Conservation (phyloP, 2,797 vertebrate genomes). For the Pampus argenteus region DNA sequence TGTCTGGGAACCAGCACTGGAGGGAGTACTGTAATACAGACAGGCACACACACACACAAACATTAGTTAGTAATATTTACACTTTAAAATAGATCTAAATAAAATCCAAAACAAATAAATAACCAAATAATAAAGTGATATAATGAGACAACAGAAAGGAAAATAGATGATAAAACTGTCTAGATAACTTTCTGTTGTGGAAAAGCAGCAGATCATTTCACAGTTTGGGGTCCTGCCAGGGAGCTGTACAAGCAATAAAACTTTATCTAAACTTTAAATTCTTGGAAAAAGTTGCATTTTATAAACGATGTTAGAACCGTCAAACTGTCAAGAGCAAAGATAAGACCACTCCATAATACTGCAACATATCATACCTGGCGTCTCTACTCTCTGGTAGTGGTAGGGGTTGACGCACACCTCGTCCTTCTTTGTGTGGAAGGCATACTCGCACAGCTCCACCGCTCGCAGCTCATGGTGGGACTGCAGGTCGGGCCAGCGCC, state of each 20-base stretch:
- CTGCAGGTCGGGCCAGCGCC: slow-evolving; percentile 99
- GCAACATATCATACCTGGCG: slow-evolving; percentile 87
- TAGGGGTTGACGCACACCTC: slow-evolving; percentile 99
- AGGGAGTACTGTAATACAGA: slow-evolving; percentile 88
- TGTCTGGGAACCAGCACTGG: slow-evolving; percentile 97
- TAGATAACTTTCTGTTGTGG: slow-evolving; percentile 3
- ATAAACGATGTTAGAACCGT: not conserved
- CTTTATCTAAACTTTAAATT: not conserved
- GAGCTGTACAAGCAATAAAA: slow-evolving; percentile 15
- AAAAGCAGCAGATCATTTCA: not conserved
- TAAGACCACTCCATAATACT: not conserved
- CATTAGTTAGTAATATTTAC: not conserved
- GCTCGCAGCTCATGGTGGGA: slow-evolving; percentile 99
- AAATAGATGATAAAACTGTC: not conserved
- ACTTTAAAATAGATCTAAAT: not conserved
- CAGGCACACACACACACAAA: slow-evolving; percentile 28
- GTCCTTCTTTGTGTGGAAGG: slow-evolving; percentile 99
- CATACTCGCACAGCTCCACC: slow-evolving; percentile 97
- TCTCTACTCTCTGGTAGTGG: slow-evolving; percentile 98
- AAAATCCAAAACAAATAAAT: not conserved
- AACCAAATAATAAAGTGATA: not conserved
- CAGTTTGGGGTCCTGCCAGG: not conserved
- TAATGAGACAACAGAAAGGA: not conserved
- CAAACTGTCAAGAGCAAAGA: not conserved
- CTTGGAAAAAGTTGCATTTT: not conserved